These are phyloP conservation scores for Pelmatolapia mariae DNA, from an alignment of 2,113 vertebrate species.

Conservation along the genomic window DNA sequence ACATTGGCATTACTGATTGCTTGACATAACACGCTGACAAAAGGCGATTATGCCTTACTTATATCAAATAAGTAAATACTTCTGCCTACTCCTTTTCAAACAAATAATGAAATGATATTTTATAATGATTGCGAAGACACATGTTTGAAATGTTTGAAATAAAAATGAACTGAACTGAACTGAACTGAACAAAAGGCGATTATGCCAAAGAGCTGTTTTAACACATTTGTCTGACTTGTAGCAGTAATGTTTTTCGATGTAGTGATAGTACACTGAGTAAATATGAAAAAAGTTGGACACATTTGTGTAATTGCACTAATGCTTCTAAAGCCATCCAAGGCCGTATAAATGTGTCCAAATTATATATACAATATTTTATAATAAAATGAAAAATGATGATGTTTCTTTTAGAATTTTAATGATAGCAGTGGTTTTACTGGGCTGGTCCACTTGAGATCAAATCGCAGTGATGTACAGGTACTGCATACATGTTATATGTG, in stretches of 20 bases:
- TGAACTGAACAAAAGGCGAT: accelerated
- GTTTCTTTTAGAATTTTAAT: background rate
- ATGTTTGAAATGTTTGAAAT: no score
- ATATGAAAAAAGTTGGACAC: background rate
- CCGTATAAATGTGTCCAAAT: background rate
- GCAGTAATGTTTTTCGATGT: background rate
- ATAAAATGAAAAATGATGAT: background rate
- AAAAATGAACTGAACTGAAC: no score
- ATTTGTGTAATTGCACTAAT: background rate
- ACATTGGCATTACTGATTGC: accelerated
- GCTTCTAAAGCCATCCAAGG: background rate
- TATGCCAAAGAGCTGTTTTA: accelerated
- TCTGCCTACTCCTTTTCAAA: no score
- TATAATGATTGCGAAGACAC: no score
- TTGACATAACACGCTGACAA: background rate
- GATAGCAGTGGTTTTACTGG: background rate
- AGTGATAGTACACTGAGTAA: background rate
- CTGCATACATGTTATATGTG: background rate
- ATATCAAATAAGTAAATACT: no score
- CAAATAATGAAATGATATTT: no score
- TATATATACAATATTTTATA: background rate
- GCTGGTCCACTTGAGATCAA: background rate
- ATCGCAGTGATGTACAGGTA: accelerated
- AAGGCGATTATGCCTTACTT: accelerated
- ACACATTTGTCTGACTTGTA: background rate